Base-by-base conservation (phyloP, 2,888 invertebrate genomes). In the Tinea semifulvella region DNA sequence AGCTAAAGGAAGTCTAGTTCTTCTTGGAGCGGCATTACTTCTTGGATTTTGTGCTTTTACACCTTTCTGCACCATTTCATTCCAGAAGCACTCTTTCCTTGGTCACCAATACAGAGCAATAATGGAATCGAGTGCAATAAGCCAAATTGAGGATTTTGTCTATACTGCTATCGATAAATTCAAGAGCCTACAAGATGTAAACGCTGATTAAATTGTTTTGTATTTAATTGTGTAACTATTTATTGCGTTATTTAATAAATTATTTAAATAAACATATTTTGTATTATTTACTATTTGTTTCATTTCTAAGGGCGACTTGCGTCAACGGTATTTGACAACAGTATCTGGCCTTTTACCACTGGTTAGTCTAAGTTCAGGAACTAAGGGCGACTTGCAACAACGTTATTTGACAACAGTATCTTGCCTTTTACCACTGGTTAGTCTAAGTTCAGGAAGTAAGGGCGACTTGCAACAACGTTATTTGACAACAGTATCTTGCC, bases 31-130 rank as follows among this genome's bases (percentile, higher is more conserved):
- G 13, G 57, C 73, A n/a, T 61, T 84, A 16, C 80, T 79, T 2
- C 66, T 80, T 1, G 69, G 76, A 2, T 57, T 85, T n/a, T 87
- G 85, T 56, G 75, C 76, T 1, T 63, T 84, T 36, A 85, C 86
- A 0, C 74, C 84, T 0, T 57, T 83, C 50, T 86, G 86, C 56
- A 75, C 70, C 8, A 68, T 84, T 35, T 65, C 65, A 8, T 80
- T 84, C 49, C 63, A 68, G 17, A 76, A 75, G 40, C 17, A 31
- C 11, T 26, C 28, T 2, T 14, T 11, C 16, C n/a, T 27, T 14
- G 14, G 14, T 3, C 18, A 31, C 3, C 6, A 11, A n/a, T 43
- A 43, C 20, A 17, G 43, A 13, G 19, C 17, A 10, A 18, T 28
- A 5, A 8, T 43, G 28, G 81, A 83, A 42, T 66, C 61, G 44